These are phyloP conservation scores for Heteractis magnifica DNA, from an alignment of 92 coral and sea anemone species.

Conservation along the genomic window DNA sequence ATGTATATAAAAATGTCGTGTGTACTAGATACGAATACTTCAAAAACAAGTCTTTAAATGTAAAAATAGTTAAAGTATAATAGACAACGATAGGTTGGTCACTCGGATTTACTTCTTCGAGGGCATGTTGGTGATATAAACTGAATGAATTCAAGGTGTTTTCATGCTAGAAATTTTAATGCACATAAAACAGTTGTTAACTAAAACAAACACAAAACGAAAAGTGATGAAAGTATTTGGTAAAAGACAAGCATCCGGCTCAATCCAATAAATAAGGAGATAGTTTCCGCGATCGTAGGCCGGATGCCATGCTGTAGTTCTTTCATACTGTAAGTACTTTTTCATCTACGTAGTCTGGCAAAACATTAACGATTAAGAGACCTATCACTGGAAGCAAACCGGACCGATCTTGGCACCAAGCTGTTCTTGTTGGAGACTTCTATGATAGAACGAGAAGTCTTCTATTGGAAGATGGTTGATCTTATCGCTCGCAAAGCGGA, in stretches of 20 bases:
- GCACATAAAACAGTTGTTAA: background rate
- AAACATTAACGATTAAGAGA: slow-evolving; percentile 3
- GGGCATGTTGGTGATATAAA: background rate
- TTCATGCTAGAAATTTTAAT: slow-evolving; percentile 6
- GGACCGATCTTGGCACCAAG: slow-evolving; percentile 86
- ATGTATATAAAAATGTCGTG: background rate
- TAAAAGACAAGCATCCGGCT: background rate
- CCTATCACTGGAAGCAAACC: slow-evolving; percentile 67
- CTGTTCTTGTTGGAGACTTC: slow-evolving; percentile 71
- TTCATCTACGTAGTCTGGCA: background rate
- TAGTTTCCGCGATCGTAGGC: slow-evolving; percentile 14
- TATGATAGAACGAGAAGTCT: slow-evolving; percentile 74
- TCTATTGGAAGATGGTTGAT: slow-evolving; percentile 68
- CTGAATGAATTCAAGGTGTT: background rate
- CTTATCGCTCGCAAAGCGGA: slow-evolving; percentile 54
- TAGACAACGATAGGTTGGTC: background rate
- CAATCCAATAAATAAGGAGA: slow-evolving; percentile 27
- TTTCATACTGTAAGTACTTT: background rate
- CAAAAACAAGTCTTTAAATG: background rate
- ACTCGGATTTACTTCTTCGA: slow-evolving; percentile 5
- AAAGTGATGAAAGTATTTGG: background rate
- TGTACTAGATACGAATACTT: background rate
- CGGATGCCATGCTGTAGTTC: slow-evolving; percentile 6
- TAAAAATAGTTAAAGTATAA: background rate
- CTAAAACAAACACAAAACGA: background rate